phyloP scores from a whole-genome alignment of 2,797 vertebrate genomes.

The Diglossa cyanea region DNA sequence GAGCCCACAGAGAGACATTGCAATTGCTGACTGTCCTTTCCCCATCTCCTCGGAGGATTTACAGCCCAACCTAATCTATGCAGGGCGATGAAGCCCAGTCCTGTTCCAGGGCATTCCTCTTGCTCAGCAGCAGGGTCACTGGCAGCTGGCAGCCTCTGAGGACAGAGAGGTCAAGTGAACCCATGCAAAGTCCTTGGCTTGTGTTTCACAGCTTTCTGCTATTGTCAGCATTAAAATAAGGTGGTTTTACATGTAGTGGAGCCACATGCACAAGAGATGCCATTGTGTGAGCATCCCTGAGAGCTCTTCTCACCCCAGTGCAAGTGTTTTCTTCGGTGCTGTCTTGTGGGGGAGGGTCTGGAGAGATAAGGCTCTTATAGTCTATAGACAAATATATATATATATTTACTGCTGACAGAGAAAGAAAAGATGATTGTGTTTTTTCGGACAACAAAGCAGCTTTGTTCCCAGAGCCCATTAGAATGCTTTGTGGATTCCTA shows the following conservation, averaged over 20 bases:
- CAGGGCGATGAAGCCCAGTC: not conserved
- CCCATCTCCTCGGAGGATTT: not conserved
- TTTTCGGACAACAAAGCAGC: conserved; percentile 29
- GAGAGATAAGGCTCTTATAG: conserved; percentile 50
- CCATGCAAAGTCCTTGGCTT: not conserved
- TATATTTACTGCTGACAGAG: conserved; percentile 25
- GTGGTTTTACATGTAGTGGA: conserved; percentile 17
- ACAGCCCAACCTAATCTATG: not conserved
- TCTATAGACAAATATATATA: conserved; percentile 28
- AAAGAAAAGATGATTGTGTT: conserved; percentile 67
- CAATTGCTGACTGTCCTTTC: not conserved
- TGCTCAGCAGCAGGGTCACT: not conserved
- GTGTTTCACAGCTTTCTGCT: conserved; percentile 5
- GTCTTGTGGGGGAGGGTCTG: conserved; percentile 28
- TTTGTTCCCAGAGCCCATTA: not conserved
- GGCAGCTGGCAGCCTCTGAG: conserved; percentile 30
- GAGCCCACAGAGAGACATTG: not conserved
- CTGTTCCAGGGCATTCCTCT: not conserved
- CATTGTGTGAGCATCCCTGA: conserved; percentile 33
- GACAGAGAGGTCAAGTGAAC: not conserved
- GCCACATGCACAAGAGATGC: not conserved
- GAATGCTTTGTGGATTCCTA: conserved; percentile 38
- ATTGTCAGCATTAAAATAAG: conserved; percentile 51
- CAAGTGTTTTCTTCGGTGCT: not conserved
- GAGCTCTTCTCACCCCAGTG: conserved; percentile 36